Evolutionary conservation across 1,140 invertebrate genomes (phyloP).

Genomic region (Oncopodura yosiiana): DNA sequence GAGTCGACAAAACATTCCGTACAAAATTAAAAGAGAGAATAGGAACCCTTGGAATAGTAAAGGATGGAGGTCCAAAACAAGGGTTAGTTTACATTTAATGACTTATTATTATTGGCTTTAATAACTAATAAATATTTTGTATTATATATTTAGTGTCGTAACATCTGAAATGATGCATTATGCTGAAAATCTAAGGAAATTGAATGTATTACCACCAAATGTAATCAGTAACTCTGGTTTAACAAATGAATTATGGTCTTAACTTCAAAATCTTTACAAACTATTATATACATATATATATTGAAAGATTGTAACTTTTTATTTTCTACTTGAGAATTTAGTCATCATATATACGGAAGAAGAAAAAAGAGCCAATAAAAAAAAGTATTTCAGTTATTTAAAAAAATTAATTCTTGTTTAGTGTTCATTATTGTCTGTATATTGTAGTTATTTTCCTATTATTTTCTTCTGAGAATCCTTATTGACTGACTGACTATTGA

Average conservation of each 20-base stretch:
- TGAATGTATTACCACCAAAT: constrained; percentile 65
- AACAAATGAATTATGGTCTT: constrained; percentile 31
- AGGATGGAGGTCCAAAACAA: constrained; percentile 91
- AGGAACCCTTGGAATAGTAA: constrained; percentile 66
- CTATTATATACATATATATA: too few relatives aligned
- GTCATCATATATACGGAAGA: too few relatives aligned
- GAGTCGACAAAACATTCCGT: constrained; percentile 31
- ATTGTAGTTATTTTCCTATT: too few relatives aligned
- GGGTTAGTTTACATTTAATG: constrained; percentile 48
- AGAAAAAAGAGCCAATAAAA: too few relatives aligned
- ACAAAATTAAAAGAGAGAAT: constrained; percentile 32
- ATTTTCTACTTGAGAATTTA: too few relatives aligned
- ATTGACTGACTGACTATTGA: too few relatives aligned
- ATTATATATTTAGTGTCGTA: constrained; percentile 57
- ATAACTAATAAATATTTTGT: constrained; percentile 10
- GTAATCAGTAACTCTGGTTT: constrained; percentile 37
- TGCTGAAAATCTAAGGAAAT: constrained; percentile 75
- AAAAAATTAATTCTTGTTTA: too few relatives aligned
- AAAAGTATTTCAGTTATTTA: too few relatives aligned
- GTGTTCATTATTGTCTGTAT: too few relatives aligned
- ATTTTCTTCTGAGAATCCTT: too few relatives aligned
- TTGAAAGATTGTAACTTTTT: too few relatives aligned
- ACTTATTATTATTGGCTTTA: constrained; percentile 4
- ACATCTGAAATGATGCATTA: constrained; percentile 93
- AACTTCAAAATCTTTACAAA: too few relatives aligned